Percentiles rank a stretch among this genome's conserved stretches.
Evolutionary conservation across 2,113 vertebrate species (phyloP).

Genomic region (Corythornis cristatus): DNA sequence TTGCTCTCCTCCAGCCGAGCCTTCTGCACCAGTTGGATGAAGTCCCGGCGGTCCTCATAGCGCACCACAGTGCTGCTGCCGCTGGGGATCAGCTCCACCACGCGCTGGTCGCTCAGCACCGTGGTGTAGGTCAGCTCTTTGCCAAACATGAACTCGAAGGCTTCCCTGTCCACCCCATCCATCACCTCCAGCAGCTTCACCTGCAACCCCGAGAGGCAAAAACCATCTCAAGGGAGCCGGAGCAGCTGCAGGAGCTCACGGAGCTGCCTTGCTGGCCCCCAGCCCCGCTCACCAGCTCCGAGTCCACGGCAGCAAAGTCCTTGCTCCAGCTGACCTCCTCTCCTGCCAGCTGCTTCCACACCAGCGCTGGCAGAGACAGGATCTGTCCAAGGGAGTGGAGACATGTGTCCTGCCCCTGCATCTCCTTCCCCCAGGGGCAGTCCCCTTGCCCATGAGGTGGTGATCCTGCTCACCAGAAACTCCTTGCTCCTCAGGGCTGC

Average conservation of each 20-base stretch:
- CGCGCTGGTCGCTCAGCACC: conserved; percentile 82
- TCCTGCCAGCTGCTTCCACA: conserved; percentile 95
- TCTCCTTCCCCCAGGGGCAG: neutral
- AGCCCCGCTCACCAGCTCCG: conserved; percentile 80
- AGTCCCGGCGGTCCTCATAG: conserved; percentile 88
- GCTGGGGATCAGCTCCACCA: conserved; percentile 87
- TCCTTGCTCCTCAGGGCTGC: conserved; percentile 93
- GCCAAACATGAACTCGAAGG: conserved; percentile 92
- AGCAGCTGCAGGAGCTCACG: accelerated
- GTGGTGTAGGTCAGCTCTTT: conserved; percentile 91
- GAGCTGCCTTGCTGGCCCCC: neutral
- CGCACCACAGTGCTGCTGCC: conserved; percentile 82
- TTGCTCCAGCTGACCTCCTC: conserved; percentile 92
- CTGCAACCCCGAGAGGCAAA: conserved; percentile 58
- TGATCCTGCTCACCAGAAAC: conserved; percentile 83
- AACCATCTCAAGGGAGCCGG: neutral
- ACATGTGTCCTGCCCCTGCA: accelerated
- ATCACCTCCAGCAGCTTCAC: conserved; percentile 93
- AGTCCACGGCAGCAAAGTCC: conserved; percentile 92
- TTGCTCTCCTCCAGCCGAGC: conserved; percentile 89
- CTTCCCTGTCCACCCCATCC: conserved; percentile 91
- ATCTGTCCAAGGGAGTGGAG: conserved; percentile 70
- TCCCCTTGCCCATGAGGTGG: neutral
- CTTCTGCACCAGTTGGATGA: conserved; percentile 88
- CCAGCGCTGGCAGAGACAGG: conserved; percentile 88